These are phyloP conservation scores for Balaenoptera acutorostrata DNA, from an alignment of 2,113 vertebrate genomes.

Conservation along the genomic window DNA sequence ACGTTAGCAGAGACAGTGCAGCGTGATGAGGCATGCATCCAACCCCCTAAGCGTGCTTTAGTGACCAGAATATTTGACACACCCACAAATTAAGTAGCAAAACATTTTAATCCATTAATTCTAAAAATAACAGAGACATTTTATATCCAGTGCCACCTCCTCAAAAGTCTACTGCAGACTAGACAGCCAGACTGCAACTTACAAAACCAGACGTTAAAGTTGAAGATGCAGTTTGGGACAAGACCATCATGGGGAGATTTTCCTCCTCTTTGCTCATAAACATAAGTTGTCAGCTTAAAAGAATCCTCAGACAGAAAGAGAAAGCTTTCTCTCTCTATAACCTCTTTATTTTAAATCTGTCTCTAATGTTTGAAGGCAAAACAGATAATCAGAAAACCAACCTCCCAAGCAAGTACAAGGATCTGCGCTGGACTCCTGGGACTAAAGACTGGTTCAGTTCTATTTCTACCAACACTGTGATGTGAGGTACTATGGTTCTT, in stretches of 20 bases:
- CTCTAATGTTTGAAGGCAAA: constrained; percentile 25
- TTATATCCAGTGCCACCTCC: constrained; percentile 47
- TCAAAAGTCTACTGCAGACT: constrained; percentile 56
- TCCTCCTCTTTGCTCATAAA: constrained; percentile 12
- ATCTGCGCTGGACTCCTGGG: neutral
- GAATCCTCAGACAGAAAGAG: constrained; percentile 8
- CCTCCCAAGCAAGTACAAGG: neutral
- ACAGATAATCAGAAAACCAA: constrained; percentile 8
- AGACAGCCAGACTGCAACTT: constrained; percentile 44
- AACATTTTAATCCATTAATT: constrained; percentile 74
- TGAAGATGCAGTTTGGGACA: constrained; percentile 36
- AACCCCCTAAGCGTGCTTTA: constrained; percentile 36
- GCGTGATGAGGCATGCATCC: neutral
- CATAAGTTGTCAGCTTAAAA: constrained; percentile 25
- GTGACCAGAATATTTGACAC: constrained; percentile 63
- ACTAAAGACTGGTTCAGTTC: constrained; percentile 20
- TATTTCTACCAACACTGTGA: constrained; percentile 48
- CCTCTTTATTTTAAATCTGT: constrained; percentile 32
- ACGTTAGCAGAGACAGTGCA: neutral
- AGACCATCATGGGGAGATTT: neutral
- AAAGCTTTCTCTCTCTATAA: constrained; percentile 36
- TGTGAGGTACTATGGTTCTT: constrained; percentile 52
- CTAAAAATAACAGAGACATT: constrained; percentile 71
- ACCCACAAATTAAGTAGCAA: constrained; percentile 70
- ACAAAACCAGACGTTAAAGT: constrained; percentile 39